phyloP scores from a whole-genome alignment of 2,888 invertebrate genomes.

The Drosophila suboccidentalis region DNA sequence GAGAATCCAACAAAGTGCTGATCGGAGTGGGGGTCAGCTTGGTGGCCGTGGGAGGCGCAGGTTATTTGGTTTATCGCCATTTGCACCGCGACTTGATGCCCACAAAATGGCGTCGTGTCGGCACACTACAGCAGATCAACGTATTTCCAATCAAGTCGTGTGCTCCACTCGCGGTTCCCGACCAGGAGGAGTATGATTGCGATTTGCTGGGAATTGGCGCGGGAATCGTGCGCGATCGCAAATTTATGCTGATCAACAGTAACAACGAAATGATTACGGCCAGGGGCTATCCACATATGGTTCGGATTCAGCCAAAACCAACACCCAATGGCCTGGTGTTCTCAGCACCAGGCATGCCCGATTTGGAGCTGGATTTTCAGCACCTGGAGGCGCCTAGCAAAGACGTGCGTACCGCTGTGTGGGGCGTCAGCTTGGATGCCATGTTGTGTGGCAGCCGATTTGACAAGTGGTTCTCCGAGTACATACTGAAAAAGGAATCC shows the following conservation, averaged over 20 bases:
- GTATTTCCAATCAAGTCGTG: constrained; percentile 84
- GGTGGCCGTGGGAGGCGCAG: constrained; percentile 64
- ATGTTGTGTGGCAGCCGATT: constrained; percentile 91
- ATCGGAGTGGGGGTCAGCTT: constrained; percentile 70
- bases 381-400: constrained; percentile 72
- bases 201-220: constrained; percentile 78
- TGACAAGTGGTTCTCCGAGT: constrained; percentile 90
- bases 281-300: constrained; percentile 81
- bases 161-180: constrained; percentile 60
- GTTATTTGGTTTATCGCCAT: constrained; percentile 71
- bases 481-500: constrained; percentile 84
- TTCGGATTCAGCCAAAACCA: constrained; percentile 66
- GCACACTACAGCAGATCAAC: constrained; percentile 73
- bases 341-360: constrained; percentile 87
- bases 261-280: constrained; percentile 81
- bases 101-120: constrained; percentile 82
- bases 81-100: constrained; percentile 77
- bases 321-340: constrained; percentile 86
- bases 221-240: constrained; percentile 76
- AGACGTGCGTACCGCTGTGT: constrained; percentile 86
- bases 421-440: constrained; percentile 88
- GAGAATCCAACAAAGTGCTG: constrained; percentile 33
- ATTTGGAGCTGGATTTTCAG: constrained; percentile 85
- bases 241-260: constrained; percentile 81
- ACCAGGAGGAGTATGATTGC: constrained; percentile 64